Evolutionary conservation across 2,797 vertebrate genomes (phyloP).

Genomic region (Sebastes kiyomatsui): DNA sequence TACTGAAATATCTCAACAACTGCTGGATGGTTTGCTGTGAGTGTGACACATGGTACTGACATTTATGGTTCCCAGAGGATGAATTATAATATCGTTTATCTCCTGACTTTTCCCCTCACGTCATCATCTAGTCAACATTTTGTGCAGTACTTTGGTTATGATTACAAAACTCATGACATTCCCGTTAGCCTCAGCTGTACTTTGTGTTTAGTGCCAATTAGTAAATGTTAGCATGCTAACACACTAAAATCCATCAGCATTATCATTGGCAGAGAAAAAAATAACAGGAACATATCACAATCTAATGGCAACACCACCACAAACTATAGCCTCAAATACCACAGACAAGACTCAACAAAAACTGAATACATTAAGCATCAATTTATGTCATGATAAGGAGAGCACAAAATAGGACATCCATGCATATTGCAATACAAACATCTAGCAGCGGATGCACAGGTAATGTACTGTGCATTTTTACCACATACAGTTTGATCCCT

Average conservation of each 20-base stretch:
- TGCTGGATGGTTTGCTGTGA: neutral
- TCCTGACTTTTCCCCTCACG: neutral
- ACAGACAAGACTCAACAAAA: neutral
- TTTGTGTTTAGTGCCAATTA: neutral
- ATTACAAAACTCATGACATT: neutral
- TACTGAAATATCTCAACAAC: neutral
- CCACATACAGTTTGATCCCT: neutral
- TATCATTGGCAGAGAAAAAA: neutral
- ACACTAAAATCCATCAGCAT: neutral
- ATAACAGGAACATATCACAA: neutral
- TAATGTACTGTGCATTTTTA: conserved; percentile 11
- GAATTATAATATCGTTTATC: neutral
- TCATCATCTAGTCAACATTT: neutral
- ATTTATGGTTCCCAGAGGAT: neutral
- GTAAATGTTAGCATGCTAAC: neutral
- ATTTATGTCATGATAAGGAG: conserved; percentile 3
- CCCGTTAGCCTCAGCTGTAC: neutral
- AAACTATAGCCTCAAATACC: neutral
- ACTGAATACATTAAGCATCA: neutral
- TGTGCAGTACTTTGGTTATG: neutral
- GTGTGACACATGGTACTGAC: neutral
- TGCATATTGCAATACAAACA: conserved; percentile 14
- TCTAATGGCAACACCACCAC: neutral
- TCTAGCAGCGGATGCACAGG: neutral
- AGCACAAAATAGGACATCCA: conserved; percentile 20